Percentiles rank a stretch among this genome's conserved stretches.
Conservation (phyloP, 2,113 vertebrate genomes). For the Zosterops lateralis region DNA sequence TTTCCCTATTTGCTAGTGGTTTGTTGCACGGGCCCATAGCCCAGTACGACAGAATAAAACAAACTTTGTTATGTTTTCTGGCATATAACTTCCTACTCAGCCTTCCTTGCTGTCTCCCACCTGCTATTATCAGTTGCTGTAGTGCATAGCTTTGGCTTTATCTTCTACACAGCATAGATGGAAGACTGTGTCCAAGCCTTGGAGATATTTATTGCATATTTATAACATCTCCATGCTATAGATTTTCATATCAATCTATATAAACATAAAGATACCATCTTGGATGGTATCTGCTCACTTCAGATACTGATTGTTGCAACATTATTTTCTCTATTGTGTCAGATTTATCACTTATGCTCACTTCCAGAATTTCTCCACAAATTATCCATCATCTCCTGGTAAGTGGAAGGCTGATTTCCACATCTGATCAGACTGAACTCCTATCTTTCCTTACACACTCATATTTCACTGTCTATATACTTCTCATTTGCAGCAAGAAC, state of each 20-base stretch:
- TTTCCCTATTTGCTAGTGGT: background rate
- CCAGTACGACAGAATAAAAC: accelerated
- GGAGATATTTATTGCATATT: background rate
- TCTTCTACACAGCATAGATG: background rate
- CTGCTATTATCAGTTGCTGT: background rate
- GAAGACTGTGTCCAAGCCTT: background rate
- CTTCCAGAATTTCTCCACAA: background rate
- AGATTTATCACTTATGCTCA: background rate
- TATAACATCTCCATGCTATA: background rate
- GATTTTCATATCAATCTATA: conserved; percentile 20
- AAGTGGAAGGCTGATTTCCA: background rate
- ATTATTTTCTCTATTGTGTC: background rate
- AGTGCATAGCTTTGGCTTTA: background rate
- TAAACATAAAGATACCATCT: background rate
- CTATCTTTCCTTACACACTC: background rate
- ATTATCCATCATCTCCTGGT: background rate
- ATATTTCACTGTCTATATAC: background rate
- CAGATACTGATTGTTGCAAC: background rate
- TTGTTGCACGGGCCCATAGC: accelerated
- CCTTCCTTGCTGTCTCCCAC: background rate
- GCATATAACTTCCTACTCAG: background rate
- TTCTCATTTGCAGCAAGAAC: background rate
- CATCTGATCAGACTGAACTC: background rate
- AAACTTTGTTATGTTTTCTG: background rate
- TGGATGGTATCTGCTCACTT: background rate